Base-by-base conservation (phyloP, 1,140 invertebrate genomes). In the Propsilocerus akamusi region DNA sequence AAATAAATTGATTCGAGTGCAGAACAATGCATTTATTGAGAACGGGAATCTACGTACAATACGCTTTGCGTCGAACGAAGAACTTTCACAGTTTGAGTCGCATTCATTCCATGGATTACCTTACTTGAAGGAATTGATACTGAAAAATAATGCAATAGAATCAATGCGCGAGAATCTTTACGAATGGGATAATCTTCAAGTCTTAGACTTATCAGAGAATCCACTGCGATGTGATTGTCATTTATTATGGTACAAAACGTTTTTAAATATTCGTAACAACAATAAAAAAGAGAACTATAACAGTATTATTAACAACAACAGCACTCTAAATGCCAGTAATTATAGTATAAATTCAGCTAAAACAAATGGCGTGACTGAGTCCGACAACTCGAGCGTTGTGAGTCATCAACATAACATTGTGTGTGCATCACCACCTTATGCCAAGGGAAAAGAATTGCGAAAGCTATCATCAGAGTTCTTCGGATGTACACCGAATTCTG, bases 1-100 rank as follows among this genome's bases (percentile, higher is more conserved):
- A 0, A 75, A 75, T 30, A 67, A 80, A 37, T 59, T 92, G 14
- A 74, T 76, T 25, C 72, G 72, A 25, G 68, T 91, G 1, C 77
- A 84, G 54, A 77, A 77, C 49, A 83, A 81, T 10, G 80, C 83
- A 6, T 86, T 91, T 51, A 71, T 73, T 10, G 78, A 80, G 53
- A 91, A 90, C 59, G 67, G 80, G 17, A 89, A 91, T 60, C 64
- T 92, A 48, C 83, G 89, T 65, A 79, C 73, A 0, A 66, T 92
- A 2, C 73, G 78, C 26, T 61, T 92, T 5, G 80, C 77, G 46
- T 81, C 76, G 56, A 90, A 89, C 59, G 84, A 84, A 58, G 75
- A 75, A 52, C 59, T 92, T 28, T 63, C 70, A 1, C 66, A 69
- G 0, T 68, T 91, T 49, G 81, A 86, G 52, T 79, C 86, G 41